Percentiles rank a stretch among this genome's conserved stretches.
Conservation (phyloP, 2,797 vertebrate species). For the Lithobates sylvaticus region DNA sequence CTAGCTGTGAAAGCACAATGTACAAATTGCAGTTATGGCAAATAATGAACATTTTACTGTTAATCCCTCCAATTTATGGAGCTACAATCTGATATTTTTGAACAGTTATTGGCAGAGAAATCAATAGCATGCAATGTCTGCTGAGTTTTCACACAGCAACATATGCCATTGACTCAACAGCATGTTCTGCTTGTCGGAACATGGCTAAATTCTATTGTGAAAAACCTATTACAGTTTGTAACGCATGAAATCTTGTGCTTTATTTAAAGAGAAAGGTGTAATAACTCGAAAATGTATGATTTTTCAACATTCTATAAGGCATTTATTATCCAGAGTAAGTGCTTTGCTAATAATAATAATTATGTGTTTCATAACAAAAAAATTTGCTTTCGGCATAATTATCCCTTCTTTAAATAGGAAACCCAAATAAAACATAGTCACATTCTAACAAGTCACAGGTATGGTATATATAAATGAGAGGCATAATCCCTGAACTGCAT, state of each 20-base stretch:
- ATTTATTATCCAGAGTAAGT: too few species aligned
- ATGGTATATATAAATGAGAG: too few species aligned
- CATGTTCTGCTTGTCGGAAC: conserved; percentile 19
- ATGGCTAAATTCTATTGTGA: conserved; percentile 6
- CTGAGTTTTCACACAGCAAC: conserved; percentile 3
- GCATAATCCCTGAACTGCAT: too few species aligned
- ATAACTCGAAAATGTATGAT: conserved; percentile 13
- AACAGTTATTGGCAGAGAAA: conserved; percentile 21
- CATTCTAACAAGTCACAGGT: too few species aligned
- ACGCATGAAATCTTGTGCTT: conserved; percentile 9
- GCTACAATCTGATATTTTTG: conserved; percentile 27
- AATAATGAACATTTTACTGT: conserved; percentile 18
- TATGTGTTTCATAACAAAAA: too few species aligned
- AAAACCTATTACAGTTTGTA: conserved; percentile 24
- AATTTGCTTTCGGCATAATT: too few species aligned
- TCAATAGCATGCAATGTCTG: conserved; percentile 11
- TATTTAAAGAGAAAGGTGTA: conserved; percentile 17
- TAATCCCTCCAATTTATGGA: conserved; percentile 19
- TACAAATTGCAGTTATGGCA: conserved; percentile 27
- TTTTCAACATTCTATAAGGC: background rate
- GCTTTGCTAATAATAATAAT: too few species aligned
- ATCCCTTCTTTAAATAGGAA: too few species aligned
- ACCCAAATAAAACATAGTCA: too few species aligned
- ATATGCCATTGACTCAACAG: conserved; percentile 21
- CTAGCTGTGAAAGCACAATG: conserved; percentile 21